phyloP scores from a whole-genome alignment of 2,113 vertebrate genomes.

The Gambusia holbrooki region DNA sequence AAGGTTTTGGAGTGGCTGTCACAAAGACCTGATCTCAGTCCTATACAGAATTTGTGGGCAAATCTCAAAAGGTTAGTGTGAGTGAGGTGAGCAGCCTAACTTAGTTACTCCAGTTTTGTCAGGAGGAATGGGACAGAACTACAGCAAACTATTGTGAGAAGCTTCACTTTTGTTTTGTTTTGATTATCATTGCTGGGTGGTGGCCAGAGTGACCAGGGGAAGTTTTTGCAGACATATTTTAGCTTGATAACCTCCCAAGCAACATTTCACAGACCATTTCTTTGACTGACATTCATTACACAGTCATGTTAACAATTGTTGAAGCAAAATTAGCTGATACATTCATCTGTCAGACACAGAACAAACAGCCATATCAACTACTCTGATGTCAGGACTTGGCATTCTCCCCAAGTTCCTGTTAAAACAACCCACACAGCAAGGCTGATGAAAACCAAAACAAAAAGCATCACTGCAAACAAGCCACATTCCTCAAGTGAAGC shows the following conservation, averaged over 20 bases:
- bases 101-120: too few relatives aligned
- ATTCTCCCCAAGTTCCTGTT: not conserved
- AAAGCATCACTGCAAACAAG: constrained; percentile 5
- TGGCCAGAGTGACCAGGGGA: not conserved
- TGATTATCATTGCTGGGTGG: not conserved
- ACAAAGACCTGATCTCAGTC: too few relatives aligned
- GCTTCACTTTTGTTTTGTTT: too few relatives aligned
- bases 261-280: not conserved
- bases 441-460: constrained; percentile 12
- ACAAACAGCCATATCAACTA: not conserved
- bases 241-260: not conserved
- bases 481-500: constrained; percentile 3
- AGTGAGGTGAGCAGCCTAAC: too few relatives aligned
- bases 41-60: too few relatives aligned
- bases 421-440: not conserved
- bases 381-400: not conserved
- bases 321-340: not conserved
- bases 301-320: not conserved
- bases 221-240: not conserved
- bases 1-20: too few relatives aligned
- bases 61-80: too few relatives aligned
- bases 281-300: not conserved
- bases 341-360: not conserved
- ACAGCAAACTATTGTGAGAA: too few relatives aligned
- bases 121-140: too few relatives aligned